Percentiles rank a stretch among this genome's conserved stretches.
Evolutionary conservation across 2,797 vertebrate genomes (phyloP).

Genomic region (Falco columbarius): DNA sequence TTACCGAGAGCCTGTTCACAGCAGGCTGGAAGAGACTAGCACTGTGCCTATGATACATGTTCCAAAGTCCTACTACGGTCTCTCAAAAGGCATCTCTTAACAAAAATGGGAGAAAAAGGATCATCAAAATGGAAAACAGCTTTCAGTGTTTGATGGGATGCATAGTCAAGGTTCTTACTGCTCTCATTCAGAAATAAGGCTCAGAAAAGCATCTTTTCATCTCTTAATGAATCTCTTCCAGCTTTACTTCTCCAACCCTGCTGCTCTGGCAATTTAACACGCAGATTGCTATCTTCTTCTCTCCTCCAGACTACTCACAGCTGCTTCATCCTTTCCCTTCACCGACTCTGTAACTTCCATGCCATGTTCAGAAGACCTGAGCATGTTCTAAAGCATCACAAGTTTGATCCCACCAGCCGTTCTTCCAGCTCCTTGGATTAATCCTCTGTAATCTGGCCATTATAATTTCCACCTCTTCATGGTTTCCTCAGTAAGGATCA

Average conservation of each 20-base stretch:
- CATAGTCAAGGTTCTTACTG: not conserved
- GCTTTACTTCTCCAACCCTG: not conserved
- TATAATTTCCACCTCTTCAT: not conserved
- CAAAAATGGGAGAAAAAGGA: not conserved
- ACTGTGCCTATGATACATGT: not conserved
- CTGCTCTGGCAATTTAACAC: not conserved
- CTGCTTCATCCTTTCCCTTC: not conserved
- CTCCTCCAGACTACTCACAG: not conserved
- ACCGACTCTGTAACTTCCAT: not conserved
- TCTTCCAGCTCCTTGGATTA: not conserved
- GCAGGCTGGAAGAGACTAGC: not conserved
- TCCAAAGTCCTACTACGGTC: not conserved
- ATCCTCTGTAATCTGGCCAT: not conserved
- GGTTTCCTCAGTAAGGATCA: not conserved
- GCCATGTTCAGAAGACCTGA: not conserved
- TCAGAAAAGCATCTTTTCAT: not conserved
- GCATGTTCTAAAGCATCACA: not conserved
- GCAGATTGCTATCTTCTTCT: not conserved
- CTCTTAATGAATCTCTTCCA: not conserved
- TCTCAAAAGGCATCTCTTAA: not conserved
- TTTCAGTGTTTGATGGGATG: not conserved
- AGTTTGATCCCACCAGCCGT: not conserved
- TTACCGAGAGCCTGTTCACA: not conserved
- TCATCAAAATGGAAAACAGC: not conserved
- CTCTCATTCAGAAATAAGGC: not conserved